These are phyloP conservation scores for Brachyopa scutellaris DNA, from an alignment of 2,888 invertebrate species.

Conservation along the genomic window DNA sequence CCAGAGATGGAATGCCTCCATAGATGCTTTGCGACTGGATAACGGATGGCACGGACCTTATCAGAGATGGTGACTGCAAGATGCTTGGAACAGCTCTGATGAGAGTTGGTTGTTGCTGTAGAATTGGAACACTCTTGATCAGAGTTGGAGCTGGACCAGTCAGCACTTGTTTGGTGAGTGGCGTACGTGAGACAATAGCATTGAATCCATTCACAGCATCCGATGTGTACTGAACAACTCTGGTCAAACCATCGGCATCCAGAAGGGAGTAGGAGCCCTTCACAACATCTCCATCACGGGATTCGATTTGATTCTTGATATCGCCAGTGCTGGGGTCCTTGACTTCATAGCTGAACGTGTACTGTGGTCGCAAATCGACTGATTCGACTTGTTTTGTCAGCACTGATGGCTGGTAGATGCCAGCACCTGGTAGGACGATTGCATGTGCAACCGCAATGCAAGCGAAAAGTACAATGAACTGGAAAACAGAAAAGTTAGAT, in stretches of 20 bases:
- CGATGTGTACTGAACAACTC: slow-evolving; percentile 82
- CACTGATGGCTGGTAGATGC: slow-evolving; percentile 21
- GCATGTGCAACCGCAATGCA: not conserved
- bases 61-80: not conserved
- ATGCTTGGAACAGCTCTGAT: slow-evolving; percentile 18
- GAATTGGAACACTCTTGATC: slow-evolving; percentile 10
- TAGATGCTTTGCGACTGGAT: not conserved
- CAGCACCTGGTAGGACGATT: slow-evolving; percentile 6
- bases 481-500: not conserved
- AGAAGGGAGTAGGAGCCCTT: slow-evolving; percentile 81
- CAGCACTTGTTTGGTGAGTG: slow-evolving; percentile 58
- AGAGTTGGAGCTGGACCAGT: slow-evolving; percentile 29
- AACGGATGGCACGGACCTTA: not conserved
- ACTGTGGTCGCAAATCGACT: slow-evolving; percentile 57
- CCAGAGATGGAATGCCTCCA: not conserved
- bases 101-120: slow-evolving; percentile 28
- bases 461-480: not conserved
- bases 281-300: slow-evolving; percentile 81
- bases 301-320: slow-evolving; percentile 81
- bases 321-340: slow-evolving; percentile 81
- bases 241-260: slow-evolving; percentile 81
- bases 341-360: slow-evolving; percentile 79
- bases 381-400: slow-evolving; percentile 39
- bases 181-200: slow-evolving; percentile 81
- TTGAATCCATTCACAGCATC: slow-evolving; percentile 82